Percentiles rank a stretch among this genome's conserved stretches.
Conservation (phyloP, 2,888 invertebrate genomes). For the Cosmorhoe ocellata region DNA sequence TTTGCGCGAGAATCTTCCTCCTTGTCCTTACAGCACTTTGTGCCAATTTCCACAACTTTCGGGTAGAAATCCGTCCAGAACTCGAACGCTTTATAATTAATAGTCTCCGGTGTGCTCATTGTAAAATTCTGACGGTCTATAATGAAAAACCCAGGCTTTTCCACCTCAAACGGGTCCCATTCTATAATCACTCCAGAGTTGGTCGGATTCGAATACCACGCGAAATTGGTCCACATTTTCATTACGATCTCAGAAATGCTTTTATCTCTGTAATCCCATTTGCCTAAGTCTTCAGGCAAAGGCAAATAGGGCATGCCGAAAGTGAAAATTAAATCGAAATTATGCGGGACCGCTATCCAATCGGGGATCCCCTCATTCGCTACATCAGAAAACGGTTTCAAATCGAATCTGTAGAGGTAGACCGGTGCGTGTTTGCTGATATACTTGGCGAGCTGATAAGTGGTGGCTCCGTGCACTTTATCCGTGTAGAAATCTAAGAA, state of each 20-base stretch:
- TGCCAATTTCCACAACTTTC: constrained; percentile 87
- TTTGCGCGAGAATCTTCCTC: constrained; percentile 65
- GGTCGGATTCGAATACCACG: constrained; percentile 87
- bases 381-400: constrained; percentile 85
- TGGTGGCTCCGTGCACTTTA: constrained; percentile 87
- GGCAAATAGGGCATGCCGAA: constrained; percentile 91
- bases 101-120: constrained; percentile 85
- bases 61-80: constrained; percentile 95
- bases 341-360: constrained; percentile 91
- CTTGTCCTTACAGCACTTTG: constrained; percentile 87
- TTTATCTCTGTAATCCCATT: constrained; percentile 91
- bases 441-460: constrained; percentile 85
- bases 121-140: constrained; percentile 88
- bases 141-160: constrained; percentile 87
- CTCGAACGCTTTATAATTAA: constrained; percentile 89
- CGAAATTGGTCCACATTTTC: constrained; percentile 91
- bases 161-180: constrained; percentile 87
- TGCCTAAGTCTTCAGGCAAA: constrained; percentile 79
- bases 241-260: constrained; percentile 90
- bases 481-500: constrained; percentile 89
- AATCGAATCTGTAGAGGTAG: constrained; percentile 89
- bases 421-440: constrained; percentile 84
- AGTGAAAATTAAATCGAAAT: constrained; percentile 90
- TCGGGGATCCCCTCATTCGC: constrained; percentile 86
- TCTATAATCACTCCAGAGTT: constrained; percentile 87